Conservation (phyloP, 2,888 invertebrate genomes). For the Scaptomyza parva region DNA sequence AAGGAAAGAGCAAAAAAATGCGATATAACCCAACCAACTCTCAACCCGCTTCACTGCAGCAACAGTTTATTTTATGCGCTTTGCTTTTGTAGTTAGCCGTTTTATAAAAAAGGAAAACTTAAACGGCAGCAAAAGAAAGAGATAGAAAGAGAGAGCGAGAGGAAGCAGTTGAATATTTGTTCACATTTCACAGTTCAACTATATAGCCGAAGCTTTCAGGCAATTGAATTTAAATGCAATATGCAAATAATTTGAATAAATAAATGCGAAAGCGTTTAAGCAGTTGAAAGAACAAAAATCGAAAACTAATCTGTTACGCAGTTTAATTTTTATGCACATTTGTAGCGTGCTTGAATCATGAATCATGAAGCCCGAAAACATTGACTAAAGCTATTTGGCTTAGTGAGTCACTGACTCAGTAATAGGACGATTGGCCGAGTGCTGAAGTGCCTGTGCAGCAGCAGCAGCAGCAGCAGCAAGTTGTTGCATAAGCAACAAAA, state of each 20-base stretch:
- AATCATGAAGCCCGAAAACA: too few species aligned
- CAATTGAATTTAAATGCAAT: constrained; percentile 31
- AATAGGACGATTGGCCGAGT: constrained; percentile 48
- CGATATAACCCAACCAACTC: constrained; percentile 36
- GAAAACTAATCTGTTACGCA: neutral
- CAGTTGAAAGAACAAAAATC: neutral
- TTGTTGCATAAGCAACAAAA: constrained; percentile 56
- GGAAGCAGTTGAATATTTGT: neutral
- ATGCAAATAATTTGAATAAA: constrained; percentile 7
- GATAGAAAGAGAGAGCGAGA: neutral
- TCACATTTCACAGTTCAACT: constrained; percentile 11
- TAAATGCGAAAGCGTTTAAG: constrained; percentile 5
- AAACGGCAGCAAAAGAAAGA: neutral
- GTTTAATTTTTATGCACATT: constrained; percentile 1
- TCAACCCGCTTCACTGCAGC: constrained; percentile 32
- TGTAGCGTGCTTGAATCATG: constrained; percentile 21
- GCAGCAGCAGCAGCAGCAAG: too few species aligned
- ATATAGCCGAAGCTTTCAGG: constrained; percentile 7
- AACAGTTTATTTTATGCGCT: constrained; percentile 61
- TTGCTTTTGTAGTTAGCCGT: constrained; percentile 43
- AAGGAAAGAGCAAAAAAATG: constrained; percentile 34
- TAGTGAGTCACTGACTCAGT: constrained; percentile 39
- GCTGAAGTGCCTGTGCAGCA: constrained; percentile 35
- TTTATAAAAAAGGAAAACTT: constrained; percentile 4
- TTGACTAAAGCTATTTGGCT: constrained; percentile 25